Percentiles rank a stretch among this genome's conserved stretches.
phyloP scores from a whole-genome alignment of 2,113 vertebrate genomes.

The Turdus rufiventris region DNA sequence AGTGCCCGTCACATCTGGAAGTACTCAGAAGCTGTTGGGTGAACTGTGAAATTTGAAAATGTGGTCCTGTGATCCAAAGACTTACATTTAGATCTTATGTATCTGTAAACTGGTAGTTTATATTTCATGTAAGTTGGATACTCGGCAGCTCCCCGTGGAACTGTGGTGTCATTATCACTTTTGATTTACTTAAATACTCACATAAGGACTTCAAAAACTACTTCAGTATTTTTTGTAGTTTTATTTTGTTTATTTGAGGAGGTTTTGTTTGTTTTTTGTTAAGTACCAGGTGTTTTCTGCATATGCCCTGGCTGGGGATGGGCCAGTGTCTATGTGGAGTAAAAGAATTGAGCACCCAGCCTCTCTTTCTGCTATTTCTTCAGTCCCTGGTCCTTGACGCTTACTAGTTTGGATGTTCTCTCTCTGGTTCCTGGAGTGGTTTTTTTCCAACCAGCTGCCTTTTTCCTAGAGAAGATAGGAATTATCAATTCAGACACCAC shows the following conservation, averaged over 20 bases:
- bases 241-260: not conserved
- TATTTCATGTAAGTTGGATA: not conserved
- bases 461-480: not conserved
- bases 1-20: constrained; percentile 32
- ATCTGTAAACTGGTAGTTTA: not conserved
- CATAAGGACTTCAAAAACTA: not conserved
- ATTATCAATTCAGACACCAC: not conserved
- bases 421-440: not conserved
- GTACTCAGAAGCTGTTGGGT: constrained; percentile 4
- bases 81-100: not conserved
- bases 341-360: not conserved
- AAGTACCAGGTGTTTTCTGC: not conserved
- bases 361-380: not conserved
- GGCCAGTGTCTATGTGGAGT: rapidly evolving
- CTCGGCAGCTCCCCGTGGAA: not conserved
- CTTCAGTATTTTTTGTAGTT: not conserved
- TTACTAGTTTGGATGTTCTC: not conserved
- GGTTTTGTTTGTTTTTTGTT: not conserved
- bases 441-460: not conserved
- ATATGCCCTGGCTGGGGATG: not conserved
- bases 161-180: not conserved
- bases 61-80: not conserved
- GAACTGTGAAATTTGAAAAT: not conserved
- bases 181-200: not conserved
- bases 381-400: rapidly evolving